phyloP scores from a whole-genome alignment of 2,113 vertebrate species.

The Spizaetus ornatus region DNA sequence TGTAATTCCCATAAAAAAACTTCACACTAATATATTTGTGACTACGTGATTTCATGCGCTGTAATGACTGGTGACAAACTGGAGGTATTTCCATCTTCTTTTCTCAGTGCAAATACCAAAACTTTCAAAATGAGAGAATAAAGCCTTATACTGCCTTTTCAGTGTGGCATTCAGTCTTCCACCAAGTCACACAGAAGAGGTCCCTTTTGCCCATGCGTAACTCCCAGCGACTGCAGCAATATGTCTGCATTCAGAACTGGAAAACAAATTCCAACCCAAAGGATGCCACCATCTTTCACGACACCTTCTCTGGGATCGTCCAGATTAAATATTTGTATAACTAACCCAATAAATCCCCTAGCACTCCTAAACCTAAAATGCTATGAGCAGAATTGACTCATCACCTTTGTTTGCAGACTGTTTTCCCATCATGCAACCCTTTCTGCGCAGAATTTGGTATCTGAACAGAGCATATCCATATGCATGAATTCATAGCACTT shows the following conservation, averaged over 20 bases:
- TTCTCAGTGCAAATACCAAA: not conserved
- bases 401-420: not conserved
- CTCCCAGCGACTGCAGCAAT: not conserved
- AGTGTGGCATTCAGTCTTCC: not conserved
- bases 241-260: not conserved
- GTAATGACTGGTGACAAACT: not conserved
- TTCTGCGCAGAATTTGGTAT: not conserved
- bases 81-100: not conserved
- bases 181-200: not conserved
- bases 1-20: not conserved
- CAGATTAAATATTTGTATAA: not conserved
- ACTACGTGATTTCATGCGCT: not conserved
- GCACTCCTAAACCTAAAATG: not conserved
- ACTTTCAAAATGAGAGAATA: not conserved
- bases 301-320: not conserved
- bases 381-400: not conserved
- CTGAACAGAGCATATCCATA: not conserved
- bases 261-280: not conserved
- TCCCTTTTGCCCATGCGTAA: not conserved
- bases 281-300: not conserved
- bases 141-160: not conserved
- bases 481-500: not conserved
- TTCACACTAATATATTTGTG: not conserved
- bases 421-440: not conserved
- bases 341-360: not conserved